Percentiles rank a stretch among this genome's conserved stretches.
phyloP scores from a whole-genome alignment of 2,888 invertebrate species.

The Linyphia triangularis region DNA sequence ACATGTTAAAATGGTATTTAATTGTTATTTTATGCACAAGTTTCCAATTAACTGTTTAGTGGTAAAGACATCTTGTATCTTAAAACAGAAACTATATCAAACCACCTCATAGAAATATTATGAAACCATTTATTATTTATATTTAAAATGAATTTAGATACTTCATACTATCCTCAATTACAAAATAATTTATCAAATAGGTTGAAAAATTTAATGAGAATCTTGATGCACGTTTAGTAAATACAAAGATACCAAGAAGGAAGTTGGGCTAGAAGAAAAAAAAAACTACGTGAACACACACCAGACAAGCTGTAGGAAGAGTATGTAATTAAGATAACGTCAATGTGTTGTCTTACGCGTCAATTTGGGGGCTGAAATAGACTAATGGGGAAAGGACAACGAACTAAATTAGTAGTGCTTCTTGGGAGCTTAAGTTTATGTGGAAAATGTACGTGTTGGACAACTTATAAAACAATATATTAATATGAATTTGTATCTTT shows the following conservation, averaged over 20 bases:
- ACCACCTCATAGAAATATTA: too few species aligned
- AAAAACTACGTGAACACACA: not conserved
- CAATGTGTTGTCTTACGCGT: not conserved
- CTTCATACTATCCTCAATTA: too few species aligned
- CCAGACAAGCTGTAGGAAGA: not conserved
- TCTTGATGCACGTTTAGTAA: not conserved
- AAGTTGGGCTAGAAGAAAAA: not conserved
- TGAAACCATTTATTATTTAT: too few species aligned
- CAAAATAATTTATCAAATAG: not conserved
- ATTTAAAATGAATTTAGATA: too few species aligned
- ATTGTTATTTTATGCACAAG: too few species aligned
- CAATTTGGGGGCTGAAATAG: not conserved
- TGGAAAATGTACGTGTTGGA: not conserved
- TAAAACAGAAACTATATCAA: too few species aligned
- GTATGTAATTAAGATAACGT: conserved; percentile 29
- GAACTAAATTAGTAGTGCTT: not conserved
- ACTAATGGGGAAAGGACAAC: not conserved
- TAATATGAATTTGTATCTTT: too few species aligned
- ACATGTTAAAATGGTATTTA: too few species aligned
- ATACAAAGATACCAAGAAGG: too few species aligned
- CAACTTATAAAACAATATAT: too few species aligned
- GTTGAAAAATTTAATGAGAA: not conserved
- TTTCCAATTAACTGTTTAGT: too few species aligned
- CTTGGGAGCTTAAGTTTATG: not conserved
- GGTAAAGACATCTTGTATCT: too few species aligned